Base-by-base conservation (phyloP, 2,888 invertebrate species). In the Watsonalla binaria region DNA sequence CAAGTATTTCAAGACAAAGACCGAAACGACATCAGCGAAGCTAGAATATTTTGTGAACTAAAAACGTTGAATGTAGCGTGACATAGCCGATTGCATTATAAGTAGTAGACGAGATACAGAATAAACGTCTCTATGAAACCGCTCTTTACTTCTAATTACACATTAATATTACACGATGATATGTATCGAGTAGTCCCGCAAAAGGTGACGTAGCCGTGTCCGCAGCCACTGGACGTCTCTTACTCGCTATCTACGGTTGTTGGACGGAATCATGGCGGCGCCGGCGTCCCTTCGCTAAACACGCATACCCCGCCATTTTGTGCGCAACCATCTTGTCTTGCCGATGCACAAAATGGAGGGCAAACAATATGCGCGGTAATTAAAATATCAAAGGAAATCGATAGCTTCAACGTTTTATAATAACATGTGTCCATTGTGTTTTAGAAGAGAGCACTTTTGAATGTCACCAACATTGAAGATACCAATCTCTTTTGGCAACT, bases 131-230 rank as follows among this genome's bases (percentile, higher is more conserved):
- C 89, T 90, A 90, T 92, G 92, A 89, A 90, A 90, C 88, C 84
- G 86, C 80, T 84, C 81, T 82, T 84, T 87, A 88, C 77, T 80
- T 69, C 89, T 90, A 90, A 89, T 90, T 91, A 92, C 83, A 88
- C 78, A 86, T 89, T 92, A 92, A 90, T 90, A 92, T 92, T 93
- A 93, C 86, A 86, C 92, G 93, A 92, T 93, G 93, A 93, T 93
- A 93, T 93, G 93, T 93, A 92, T 92, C 92, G 91, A 92, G 93
- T 93, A 93, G 93, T 93, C 92, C 93, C 93, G 92, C 92, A 91
- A 82, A 84, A 87, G 82, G 89, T 87, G 87, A 86, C 87, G 91
- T 85, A 90, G 90, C 89, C 87, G 87, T 88, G 90, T 90, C 88
- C 89, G 83, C 86, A 89, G 89, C 89, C 88, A 89, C 86, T 90